Percentiles rank a stretch among this genome's conserved stretches.
Evolutionary conservation across 2,888 invertebrate species (phyloP).

Genomic region (Drosophila mercatorum): DNA sequence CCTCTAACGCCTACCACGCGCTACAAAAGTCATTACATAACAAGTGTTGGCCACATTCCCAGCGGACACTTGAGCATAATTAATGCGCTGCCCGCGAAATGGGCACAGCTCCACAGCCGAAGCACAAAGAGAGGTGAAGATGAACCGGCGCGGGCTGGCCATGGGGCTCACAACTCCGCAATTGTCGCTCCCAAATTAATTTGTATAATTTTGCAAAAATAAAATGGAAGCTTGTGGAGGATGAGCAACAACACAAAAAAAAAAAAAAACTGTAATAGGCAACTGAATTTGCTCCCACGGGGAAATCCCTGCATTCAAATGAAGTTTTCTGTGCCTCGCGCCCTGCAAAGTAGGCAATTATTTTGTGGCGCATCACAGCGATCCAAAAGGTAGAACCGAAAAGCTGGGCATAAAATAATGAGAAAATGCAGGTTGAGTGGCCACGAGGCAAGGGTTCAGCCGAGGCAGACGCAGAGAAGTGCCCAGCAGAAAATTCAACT

Average conservation of each 20-base stretch:
- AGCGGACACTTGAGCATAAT: conserved; percentile 80
- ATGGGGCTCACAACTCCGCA: conserved; percentile 50
- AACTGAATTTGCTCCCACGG: conserved; percentile 40
- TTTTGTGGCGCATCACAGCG: conserved; percentile 61
- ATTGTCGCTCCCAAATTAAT: conserved; percentile 79
- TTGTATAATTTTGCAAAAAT: conserved; percentile 69
- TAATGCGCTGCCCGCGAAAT: conserved; percentile 68
- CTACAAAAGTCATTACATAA: conserved; percentile 78
- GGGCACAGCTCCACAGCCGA: conserved; percentile 34
- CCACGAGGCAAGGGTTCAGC: not conserved
- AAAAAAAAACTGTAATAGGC: conserved; percentile 28
- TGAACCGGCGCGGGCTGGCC: conserved; percentile 15
- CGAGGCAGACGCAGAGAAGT: not conserved
- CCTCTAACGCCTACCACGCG: conserved; percentile 1
- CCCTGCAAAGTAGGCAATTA: conserved; percentile 69
- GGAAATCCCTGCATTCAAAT: conserved; percentile 61
- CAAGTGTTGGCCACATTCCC: conserved; percentile 80
- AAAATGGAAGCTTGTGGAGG: conserved; percentile 11
- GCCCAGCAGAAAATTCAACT: conserved; percentile 1
- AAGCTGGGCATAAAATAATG: conserved; percentile 28
- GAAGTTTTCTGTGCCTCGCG: conserved; percentile 52
- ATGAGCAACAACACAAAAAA: not conserved
- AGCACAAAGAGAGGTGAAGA: conserved; percentile 12
- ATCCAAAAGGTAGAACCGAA: not conserved
- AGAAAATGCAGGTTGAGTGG: conserved; percentile 27